Conservation (phyloP, 2,113 vertebrate species). For the Megatriorchis doriae region DNA sequence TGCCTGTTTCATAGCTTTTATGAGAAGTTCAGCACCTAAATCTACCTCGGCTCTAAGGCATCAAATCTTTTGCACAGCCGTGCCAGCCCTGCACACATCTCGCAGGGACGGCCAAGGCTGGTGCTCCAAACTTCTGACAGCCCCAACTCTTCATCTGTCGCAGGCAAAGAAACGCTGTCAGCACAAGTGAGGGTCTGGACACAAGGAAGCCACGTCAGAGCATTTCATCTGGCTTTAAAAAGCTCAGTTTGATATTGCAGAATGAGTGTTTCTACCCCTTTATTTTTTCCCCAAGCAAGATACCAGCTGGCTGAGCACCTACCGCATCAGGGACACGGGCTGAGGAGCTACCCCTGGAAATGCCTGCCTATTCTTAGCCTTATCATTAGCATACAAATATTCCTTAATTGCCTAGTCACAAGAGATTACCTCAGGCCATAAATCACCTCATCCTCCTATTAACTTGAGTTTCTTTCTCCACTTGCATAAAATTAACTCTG, state of each 20-base stretch:
- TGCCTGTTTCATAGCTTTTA: background rate
- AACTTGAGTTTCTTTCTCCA: background rate
- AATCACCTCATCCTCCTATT: constrained; percentile 31
- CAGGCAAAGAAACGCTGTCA: background rate
- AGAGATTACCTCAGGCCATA: constrained; percentile 4
- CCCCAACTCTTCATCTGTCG: background rate
- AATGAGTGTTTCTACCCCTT: background rate
- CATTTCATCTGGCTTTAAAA: background rate
- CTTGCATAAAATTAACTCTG: constrained; percentile 14
- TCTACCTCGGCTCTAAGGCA: background rate
- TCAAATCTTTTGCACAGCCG: background rate
- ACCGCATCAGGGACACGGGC: background rate
- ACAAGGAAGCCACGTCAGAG: background rate
- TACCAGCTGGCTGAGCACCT: background rate
- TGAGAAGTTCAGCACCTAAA: background rate
- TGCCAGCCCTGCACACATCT: background rate
- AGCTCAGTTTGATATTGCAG: background rate
- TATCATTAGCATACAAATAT: constrained; percentile 30
- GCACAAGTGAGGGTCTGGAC: background rate
- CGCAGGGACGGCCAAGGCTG: background rate
- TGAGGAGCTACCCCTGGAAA: background rate
- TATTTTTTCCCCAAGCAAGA: background rate
- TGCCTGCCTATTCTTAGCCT: background rate
- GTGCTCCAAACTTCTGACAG: background rate
- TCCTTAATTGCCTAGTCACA: constrained; percentile 41